phyloP scores from a whole-genome alignment of 2,797 vertebrate genomes.

The Coregonus sp. region DNA sequence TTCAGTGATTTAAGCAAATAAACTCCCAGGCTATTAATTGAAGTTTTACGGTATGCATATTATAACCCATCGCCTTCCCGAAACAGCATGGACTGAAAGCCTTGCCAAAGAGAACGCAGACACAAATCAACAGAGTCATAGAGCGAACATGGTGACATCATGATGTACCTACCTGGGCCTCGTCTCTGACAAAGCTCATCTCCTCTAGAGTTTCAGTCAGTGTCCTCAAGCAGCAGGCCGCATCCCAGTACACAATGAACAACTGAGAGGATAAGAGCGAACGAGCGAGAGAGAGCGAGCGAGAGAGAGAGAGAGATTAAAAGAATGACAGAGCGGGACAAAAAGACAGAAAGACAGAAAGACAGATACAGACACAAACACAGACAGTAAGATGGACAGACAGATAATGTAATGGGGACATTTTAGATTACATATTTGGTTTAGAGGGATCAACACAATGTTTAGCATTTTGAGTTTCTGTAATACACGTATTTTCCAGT shows the following conservation, averaged over 20 bases:
- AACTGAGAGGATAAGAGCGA: conserved; percentile 54
- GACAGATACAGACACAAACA: too few relatives aligned
- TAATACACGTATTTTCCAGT: too few relatives aligned
- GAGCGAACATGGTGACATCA: background rate
- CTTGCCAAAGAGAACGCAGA: background rate
- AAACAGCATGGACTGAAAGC: background rate
- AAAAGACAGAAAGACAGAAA: background rate
- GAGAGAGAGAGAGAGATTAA: conserved; percentile 8
- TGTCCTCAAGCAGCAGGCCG: conserved; percentile 65
- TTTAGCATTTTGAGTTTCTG: too few relatives aligned
- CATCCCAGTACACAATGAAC: conserved; percentile 77
- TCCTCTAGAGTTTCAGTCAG: conserved; percentile 73
- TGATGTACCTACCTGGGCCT: conserved; percentile 67
- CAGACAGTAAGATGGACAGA: conserved; percentile 2
- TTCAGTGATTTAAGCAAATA: too few relatives aligned
- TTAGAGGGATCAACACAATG: too few relatives aligned
- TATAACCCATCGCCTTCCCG: background rate
- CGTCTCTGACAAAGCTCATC: conserved; percentile 34
- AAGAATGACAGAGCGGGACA: background rate
- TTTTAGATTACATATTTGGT: too few relatives aligned
- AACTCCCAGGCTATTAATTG: too few relatives aligned
- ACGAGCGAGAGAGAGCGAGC: conserved; percentile 5
- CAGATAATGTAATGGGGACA: too few relatives aligned
- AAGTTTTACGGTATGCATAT: background rate
- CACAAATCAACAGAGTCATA: background rate